Evolutionary conservation across 2,888 invertebrate genomes (phyloP), one percentile per base, ranked within the genome.

Genomic region (Lasioglossum villosulum): DNA sequence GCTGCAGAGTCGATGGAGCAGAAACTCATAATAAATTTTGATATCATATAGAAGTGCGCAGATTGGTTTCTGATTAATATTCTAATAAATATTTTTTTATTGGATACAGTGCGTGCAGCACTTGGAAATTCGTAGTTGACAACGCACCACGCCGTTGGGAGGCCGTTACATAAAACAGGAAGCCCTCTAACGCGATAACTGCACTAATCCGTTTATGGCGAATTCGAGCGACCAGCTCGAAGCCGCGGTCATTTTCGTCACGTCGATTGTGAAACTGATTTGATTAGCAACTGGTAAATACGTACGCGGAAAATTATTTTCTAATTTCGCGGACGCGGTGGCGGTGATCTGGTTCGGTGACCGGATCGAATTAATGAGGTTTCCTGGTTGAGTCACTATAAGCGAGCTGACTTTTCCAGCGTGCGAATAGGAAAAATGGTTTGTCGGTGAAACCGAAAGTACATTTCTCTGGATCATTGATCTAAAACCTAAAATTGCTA

Each of bases 181-280:
- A 84, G 68, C 56, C 30, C 16, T 45, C 30, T 73, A 73, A 39
- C 42, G 19, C 30, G 78, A 71, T 78, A 78, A 77, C 48, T n/a
- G 14, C 27, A n/a, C 68, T 81, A 77, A 84, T 81, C 48, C 10
- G 23, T 59, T 77, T 48, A 59, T 30, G 34, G 30, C 63, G 72
- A 72, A 45, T 72, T 45, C 72, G 72, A 72, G 27, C 19, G 19
- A 72, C 72, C 45, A 45, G 72, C 72, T 45, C 6, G 8, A 45
- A 45, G 39, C n/a, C 37, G 23, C 48, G 16, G 19, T 52, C 10
- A 39, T 3, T 19, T 16, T 68, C n/a, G 37, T 39, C 37, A n/a
- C 23, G 37, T 68, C 68, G 68, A 39, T 68, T 37, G 68, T n/a
- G 37, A 68, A 68, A 37, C 37, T 39, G 68, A 68, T 39, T 68